These are phyloP conservation scores for Xiphias gladius DNA, from an alignment of 2,113 vertebrate genomes.

Conservation along the genomic window DNA sequence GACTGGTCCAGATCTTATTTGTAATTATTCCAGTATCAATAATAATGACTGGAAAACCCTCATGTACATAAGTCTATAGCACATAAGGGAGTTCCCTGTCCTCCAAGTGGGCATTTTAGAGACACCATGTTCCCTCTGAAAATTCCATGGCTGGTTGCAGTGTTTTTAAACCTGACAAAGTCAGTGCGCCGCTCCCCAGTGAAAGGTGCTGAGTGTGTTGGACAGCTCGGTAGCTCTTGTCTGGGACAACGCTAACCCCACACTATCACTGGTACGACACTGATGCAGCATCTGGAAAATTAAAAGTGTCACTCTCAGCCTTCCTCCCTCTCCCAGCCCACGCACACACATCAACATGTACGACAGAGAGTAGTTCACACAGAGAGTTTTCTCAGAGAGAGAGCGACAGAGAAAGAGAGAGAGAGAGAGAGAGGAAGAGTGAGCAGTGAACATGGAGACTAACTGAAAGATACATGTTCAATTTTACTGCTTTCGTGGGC, in stretches of 20 bases:
- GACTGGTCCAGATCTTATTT: background rate
- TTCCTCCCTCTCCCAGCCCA: constrained; percentile 35
- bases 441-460: constrained; percentile 1
- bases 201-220: constrained; percentile 55
- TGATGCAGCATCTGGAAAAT: constrained; percentile 80
- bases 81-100: background rate
- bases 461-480: constrained; percentile 18
- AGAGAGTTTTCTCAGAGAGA: constrained; percentile 17
- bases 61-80: background rate
- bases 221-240: constrained; percentile 58
- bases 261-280: constrained; percentile 59
- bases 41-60: background rate
- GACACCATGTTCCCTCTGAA: constrained; percentile 15
- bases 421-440: background rate
- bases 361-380: constrained; percentile 5
- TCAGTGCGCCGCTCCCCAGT: constrained; percentile 37
- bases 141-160: background rate
- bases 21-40: background rate
- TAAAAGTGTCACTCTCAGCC: constrained; percentile 77
- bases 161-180: constrained; percentile 52
- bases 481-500: constrained; percentile 35
- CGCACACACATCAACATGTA: constrained; percentile 35
- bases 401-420: background rate
- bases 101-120: constrained; percentile 1
- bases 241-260: constrained; percentile 42